These are phyloP conservation scores for Mystacides longicornis DNA, from an alignment of 2,888 invertebrate species.

Conservation along the genomic window DNA sequence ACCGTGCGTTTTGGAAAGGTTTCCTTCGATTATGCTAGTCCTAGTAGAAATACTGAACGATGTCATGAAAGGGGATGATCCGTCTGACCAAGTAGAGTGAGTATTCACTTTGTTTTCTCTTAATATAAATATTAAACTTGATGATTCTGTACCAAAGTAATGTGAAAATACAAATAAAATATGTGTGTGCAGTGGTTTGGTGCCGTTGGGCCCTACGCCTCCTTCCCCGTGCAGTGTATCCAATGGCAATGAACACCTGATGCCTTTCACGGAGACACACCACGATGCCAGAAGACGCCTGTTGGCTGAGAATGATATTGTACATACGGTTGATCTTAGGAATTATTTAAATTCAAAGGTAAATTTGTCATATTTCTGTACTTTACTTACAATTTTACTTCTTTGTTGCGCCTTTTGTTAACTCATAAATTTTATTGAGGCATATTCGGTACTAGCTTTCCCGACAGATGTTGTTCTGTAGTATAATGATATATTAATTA, in stretches of 20 bases:
- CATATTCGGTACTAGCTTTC: too few species aligned
- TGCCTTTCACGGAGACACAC: slow-evolving; percentile 48
- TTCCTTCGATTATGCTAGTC: slow-evolving; percentile 64
- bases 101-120: slow-evolving; percentile 15
- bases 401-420: too few species aligned
- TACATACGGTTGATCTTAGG: slow-evolving; percentile 68
- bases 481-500: too few species aligned
- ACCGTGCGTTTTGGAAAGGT: slow-evolving; percentile 60
- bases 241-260: slow-evolving; percentile 28
- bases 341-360: slow-evolving; percentile 62
- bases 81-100: slow-evolving; percentile 55
- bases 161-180: background rate
- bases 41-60: slow-evolving; percentile 74
- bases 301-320: slow-evolving; percentile 67
- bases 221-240: slow-evolving; percentile 41
- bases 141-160: too few species aligned
- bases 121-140: too few species aligned
- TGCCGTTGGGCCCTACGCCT: slow-evolving; percentile 40
- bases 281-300: slow-evolving; percentile 67
- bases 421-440: too few species aligned
- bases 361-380: too few species aligned
- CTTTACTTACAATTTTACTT: too few species aligned
- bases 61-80: slow-evolving; percentile 64
- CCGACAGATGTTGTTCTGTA: too few species aligned
- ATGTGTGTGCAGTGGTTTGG: slow-evolving; percentile 35